A percentile compares a stretch with the other conserved stretches of the same genome.
These are phyloP conservation scores for Saxidomus purpurata DNA, from an alignment of 1,140 invertebrate genomes.

Conservation along the genomic window DNA sequence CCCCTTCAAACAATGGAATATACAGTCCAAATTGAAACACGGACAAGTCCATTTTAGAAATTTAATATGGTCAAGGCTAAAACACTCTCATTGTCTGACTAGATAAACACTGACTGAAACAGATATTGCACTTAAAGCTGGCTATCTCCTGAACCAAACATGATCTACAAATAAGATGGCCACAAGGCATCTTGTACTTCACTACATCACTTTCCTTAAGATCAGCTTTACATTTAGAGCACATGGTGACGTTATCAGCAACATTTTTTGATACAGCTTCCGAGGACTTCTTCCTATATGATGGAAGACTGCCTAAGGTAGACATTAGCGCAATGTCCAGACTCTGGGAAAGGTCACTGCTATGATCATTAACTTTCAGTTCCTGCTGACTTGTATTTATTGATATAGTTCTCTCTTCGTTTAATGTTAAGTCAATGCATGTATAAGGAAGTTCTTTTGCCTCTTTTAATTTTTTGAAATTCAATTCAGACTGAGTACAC, in stretches of 20 bases:
- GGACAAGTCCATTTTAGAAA: no score
- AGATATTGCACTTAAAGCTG: constrained; percentile 21
- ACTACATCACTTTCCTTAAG: constrained; percentile 1
- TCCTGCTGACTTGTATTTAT: neutral
- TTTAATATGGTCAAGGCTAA: no score
- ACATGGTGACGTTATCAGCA: neutral
- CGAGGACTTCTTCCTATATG: constrained; percentile 63
- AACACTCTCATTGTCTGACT: constrained; percentile 47
- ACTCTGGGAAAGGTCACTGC: constrained; percentile 55
- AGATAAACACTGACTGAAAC: constrained; percentile 8
- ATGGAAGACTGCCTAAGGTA: constrained; percentile 65
- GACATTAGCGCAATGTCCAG: constrained; percentile 68
- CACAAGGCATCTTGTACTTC: constrained; percentile 66
- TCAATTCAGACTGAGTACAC: neutral
- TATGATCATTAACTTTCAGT: neutral
- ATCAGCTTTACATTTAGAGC: constrained; percentile 17
- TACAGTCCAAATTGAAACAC: no score
- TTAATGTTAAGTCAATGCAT: neutral
- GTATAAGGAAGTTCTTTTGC: neutral
- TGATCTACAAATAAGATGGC: constrained; percentile 66
- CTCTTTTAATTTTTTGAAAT: neutral
- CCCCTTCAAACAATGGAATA: no score
- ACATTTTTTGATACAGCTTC: neutral
- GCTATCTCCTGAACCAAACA: constrained; percentile 46
- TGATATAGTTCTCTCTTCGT: neutral